Base-by-base conservation (phyloP, 2,797 vertebrate genomes). In the Leuciscus waleckii region DNA sequence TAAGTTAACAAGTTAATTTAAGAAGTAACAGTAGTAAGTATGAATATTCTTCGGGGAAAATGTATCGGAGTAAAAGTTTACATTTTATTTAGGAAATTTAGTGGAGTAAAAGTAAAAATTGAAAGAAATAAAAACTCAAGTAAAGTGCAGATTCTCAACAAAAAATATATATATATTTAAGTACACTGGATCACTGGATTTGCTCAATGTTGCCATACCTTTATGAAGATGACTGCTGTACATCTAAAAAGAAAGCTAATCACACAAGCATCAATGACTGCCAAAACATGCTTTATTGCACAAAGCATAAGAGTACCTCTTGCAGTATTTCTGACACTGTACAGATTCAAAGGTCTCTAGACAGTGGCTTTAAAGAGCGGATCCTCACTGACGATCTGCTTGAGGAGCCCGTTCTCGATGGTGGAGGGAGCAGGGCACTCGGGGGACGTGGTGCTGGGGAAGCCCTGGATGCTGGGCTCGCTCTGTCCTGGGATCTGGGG, bases 381-480 rank as follows among this genome's bases (percentile, higher is more conserved):
- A 29, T 95, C 95, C 70, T 94, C 89, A 0, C 35, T 14, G 29
- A 95, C 91, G 63, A 93, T 1, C 35, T 89, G 9, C 2, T 87
- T 84, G 56, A 94, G 89, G 37, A 94, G 39, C 4, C 1, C 32
- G 0, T 0, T 0, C 0, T 1, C 2, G 0, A 56, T 75, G 17
- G 7, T 68, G 82, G 82, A 78, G 3, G 46, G 14, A 1, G 85
- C 43, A 0, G 86, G 1, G 63, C 95, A 95, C 67, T 93, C 41
- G 7, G 85, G 46, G 0, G 94, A 94, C 4, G 84, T 0, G 5
- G 87, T 8, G 16, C 71, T 46, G 43, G 95, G 94, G 89, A 91
- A 94, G 65, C 88, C 5, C 5, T n/a, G 0, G 69, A 95, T 89
- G 76, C 3, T n/a, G 14, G 94, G 93, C 21, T 94, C 92, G 8